phyloP scores from a whole-genome alignment of 2,888 invertebrate species.

The Amblyjoppa fuscipennis region DNA sequence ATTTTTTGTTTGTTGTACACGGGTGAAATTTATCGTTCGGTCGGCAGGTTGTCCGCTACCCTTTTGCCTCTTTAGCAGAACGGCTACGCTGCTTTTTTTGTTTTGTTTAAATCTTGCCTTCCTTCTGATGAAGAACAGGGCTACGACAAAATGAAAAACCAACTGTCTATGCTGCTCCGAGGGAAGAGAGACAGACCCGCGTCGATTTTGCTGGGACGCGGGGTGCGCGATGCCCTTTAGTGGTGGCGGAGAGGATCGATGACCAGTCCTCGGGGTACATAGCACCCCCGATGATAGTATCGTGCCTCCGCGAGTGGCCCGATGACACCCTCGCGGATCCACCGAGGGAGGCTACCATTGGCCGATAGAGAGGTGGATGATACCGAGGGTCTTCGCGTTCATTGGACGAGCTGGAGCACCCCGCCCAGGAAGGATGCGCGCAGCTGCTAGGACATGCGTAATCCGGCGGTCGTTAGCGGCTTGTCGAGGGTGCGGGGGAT shows the following conservation, averaged over 20 bases:
- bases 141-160: neutral
- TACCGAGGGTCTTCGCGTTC: constrained; percentile 75
- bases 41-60: neutral
- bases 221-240: constrained; percentile 22
- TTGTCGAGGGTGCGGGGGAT: constrained; percentile 43
- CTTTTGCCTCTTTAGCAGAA: constrained; percentile 32
- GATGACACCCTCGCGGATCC: constrained; percentile 82
- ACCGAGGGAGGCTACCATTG: constrained; percentile 73
- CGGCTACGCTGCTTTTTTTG: constrained; percentile 1
- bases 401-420: constrained; percentile 76
- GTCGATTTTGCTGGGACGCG: neutral
- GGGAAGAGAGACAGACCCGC: neutral
- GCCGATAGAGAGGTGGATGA: constrained; percentile 75
- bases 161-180: neutral
- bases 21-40: constrained; percentile 28
- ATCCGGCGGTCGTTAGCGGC: constrained; percentile 73
- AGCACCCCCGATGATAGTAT: constrained; percentile 78
- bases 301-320: constrained; percentile 79
- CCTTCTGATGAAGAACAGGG: neutral
- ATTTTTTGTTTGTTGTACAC: constrained; percentile 14
- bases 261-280: constrained; percentile 67
- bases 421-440: constrained; percentile 85
- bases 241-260: constrained; percentile 74
- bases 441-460: constrained; percentile 84
- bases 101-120: neutral